These are phyloP conservation scores for Quiscalus mexicanus DNA, from an alignment of 2,113 vertebrate species.

Conservation along the genomic window DNA sequence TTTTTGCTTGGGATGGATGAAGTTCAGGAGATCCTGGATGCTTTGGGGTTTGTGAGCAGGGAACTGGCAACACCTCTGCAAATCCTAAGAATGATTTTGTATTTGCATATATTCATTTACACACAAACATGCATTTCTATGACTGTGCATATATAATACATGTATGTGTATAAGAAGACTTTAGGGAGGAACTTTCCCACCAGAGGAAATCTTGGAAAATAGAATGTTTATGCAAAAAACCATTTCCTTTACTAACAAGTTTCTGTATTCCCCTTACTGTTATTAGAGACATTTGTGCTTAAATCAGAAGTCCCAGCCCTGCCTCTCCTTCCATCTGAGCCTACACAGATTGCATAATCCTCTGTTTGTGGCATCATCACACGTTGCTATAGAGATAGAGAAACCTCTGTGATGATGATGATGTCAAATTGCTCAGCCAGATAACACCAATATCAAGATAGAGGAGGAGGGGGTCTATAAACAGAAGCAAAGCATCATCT, in stretches of 20 bases:
- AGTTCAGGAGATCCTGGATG: background rate
- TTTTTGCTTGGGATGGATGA: background rate
- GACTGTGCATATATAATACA: background rate
- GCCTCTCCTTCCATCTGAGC: conserved; percentile 39
- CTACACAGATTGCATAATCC: conserved; percentile 9
- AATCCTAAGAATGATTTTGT: background rate
- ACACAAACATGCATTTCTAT: background rate
- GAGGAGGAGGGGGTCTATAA: conserved; percentile 26
- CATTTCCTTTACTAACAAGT: background rate
- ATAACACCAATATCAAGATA: conserved; percentile 10
- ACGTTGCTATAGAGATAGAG: background rate
- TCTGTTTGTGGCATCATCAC: conserved; percentile 44
- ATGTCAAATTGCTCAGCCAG: conserved; percentile 42
- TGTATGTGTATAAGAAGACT: background rate
- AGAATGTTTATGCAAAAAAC: conserved; percentile 36
- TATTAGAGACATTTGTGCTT: conserved; percentile 26
- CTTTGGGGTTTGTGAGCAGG: background rate
- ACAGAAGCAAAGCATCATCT: conserved; percentile 55
- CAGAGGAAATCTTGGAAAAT: conserved; percentile 30
- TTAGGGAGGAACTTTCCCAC: conserved; percentile 4
- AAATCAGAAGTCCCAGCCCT: conserved; percentile 5
- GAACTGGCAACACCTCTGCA: background rate
- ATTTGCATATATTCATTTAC: background rate
- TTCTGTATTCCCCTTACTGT: background rate
- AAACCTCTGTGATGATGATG: background rate